Conservation (phyloP, 2,888 invertebrate genomes). For the Hoplodrina blanda region DNA sequence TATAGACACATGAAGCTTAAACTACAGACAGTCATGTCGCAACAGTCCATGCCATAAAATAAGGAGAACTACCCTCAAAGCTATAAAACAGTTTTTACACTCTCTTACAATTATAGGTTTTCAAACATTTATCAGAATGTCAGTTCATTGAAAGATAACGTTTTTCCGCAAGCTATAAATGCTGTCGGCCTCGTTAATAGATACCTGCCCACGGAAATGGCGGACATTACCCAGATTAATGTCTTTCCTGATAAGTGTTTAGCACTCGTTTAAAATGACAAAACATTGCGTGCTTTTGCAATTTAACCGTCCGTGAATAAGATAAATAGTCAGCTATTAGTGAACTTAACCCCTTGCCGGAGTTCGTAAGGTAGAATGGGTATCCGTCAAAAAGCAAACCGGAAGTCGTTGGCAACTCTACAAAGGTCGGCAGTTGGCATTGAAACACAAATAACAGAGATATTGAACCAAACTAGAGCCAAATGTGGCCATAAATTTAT, state of each 20-base stretch:
- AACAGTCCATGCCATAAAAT: too few relatives aligned
- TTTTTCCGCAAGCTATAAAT: conserved; percentile 37
- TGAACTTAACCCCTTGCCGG: conserved; percentile 55
- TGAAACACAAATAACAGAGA: conserved; percentile 72
- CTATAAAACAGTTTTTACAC: neutral
- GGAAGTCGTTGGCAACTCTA: conserved; percentile 70
- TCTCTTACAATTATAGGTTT: neutral
- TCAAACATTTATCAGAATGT: conserved; percentile 4
- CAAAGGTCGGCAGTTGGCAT: conserved; percentile 76
- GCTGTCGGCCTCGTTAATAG: conserved; percentile 53
- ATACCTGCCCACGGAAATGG: conserved; percentile 56
- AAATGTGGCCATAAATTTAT: conserved; percentile 76
- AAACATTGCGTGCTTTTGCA: conserved; percentile 69
- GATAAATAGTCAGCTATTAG: conserved; percentile 64
- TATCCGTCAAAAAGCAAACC: conserved; percentile 68
- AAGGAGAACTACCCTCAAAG: too few relatives aligned
- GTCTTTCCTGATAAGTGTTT: conserved; percentile 65
- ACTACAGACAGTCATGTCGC: too few relatives aligned
- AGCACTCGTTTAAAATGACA: conserved; percentile 65
- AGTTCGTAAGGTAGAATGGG: conserved; percentile 57
- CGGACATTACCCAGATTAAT: conserved; percentile 65
- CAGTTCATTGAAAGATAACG: conserved; percentile 28
- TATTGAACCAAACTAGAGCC: conserved; percentile 70
- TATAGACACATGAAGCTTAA: too few relatives aligned
- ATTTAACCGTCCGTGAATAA: conserved; percentile 68